phyloP scores from a whole-genome alignment of 2,113 vertebrate genomes.

The Semicossyphus pulcher region DNA sequence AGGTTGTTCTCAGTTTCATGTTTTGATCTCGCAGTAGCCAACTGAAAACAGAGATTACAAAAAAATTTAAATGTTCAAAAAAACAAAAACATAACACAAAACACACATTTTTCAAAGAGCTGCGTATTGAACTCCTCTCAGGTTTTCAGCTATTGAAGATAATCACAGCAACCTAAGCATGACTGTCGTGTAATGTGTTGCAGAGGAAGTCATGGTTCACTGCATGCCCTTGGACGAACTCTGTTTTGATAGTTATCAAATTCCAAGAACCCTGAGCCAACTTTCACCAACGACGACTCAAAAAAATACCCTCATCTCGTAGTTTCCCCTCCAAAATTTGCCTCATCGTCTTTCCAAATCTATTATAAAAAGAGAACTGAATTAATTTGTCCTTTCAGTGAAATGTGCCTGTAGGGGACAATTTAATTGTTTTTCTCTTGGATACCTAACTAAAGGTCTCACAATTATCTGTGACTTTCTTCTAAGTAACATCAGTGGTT shows the following conservation, averaged over 20 bases:
- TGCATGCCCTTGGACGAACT: conserved; percentile 7
- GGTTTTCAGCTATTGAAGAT: no score
- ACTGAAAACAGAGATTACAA: conserved; percentile 68
- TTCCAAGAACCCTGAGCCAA: conserved; percentile 35
- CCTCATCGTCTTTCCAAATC: conserved; percentile 40
- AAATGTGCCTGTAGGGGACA: conserved; percentile 39
- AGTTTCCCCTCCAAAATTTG: conserved; percentile 24
- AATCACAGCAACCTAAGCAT: conserved; percentile 20
- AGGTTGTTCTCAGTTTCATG: conserved; percentile 91
- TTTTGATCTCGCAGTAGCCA: conserved; percentile 89
- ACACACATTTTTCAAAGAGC: neutral
- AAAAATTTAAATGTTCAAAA: conserved; percentile 6
- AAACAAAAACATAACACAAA: neutral
- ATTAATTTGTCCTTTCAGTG: conserved; percentile 43
- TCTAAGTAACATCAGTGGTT: conserved; percentile 1
- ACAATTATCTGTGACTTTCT: conserved; percentile 24
- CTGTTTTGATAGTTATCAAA: conserved; percentile 59
- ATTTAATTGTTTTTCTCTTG: conserved; percentile 25
- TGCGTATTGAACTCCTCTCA: no score
- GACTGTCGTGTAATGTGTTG: conserved; percentile 23
- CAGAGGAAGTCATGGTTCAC: conserved; percentile 12
- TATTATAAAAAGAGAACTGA: conserved; percentile 52
- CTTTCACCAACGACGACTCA: conserved; percentile 11
- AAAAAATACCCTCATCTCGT: conserved; percentile 40
- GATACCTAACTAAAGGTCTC: conserved; percentile 1